Evolutionary conservation across 2,113 vertebrate genomes (phyloP).

Genomic region (Syngnathus scovelli): DNA sequence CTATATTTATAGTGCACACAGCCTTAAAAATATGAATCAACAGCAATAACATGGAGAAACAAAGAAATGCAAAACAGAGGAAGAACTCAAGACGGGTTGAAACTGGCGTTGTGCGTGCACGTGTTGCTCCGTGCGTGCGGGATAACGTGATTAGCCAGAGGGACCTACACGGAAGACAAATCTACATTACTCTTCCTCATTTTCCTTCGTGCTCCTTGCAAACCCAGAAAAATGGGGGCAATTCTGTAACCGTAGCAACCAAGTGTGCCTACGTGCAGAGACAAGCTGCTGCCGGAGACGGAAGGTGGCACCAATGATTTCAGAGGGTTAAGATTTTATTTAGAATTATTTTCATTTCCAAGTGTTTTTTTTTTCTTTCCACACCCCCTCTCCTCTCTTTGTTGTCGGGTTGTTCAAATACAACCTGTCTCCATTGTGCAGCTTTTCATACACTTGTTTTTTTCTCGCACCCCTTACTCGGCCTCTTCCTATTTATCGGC

Average conservation of each 20-base stretch:
- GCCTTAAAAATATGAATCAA: constrained; percentile 32
- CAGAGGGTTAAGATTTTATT: no score
- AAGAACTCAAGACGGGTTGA: background rate
- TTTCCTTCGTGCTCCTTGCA: constrained; percentile 54
- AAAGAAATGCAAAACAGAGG: constrained; percentile 14
- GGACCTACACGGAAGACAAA: constrained; percentile 48
- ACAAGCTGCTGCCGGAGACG: constrained; percentile 53
- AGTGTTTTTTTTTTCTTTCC: background rate
- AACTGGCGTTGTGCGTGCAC: constrained; percentile 4
- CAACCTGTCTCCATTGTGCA: constrained; percentile 61
- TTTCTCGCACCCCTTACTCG: constrained; percentile 28
- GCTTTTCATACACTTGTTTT: constrained; percentile 43
- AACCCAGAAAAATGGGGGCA: constrained; percentile 69
- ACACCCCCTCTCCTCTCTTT: constrained; percentile 8
- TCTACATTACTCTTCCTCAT: constrained; percentile 60
- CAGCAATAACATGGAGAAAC: constrained; percentile 30
- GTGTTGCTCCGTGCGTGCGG: no score
- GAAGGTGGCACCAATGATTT: constrained; percentile 19
- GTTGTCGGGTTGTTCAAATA: constrained; percentile 56
- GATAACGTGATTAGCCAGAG: constrained; percentile 58
- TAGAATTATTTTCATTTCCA: background rate
- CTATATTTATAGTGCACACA: constrained; percentile 4
- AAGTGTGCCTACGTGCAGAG: constrained; percentile 54
- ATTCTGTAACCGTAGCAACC: constrained; percentile 70
- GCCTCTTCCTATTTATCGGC: constrained; percentile 41